phyloP scores from a whole-genome alignment of 1,140 invertebrate genomes.

The Brachionus calyciflorus region DNA sequence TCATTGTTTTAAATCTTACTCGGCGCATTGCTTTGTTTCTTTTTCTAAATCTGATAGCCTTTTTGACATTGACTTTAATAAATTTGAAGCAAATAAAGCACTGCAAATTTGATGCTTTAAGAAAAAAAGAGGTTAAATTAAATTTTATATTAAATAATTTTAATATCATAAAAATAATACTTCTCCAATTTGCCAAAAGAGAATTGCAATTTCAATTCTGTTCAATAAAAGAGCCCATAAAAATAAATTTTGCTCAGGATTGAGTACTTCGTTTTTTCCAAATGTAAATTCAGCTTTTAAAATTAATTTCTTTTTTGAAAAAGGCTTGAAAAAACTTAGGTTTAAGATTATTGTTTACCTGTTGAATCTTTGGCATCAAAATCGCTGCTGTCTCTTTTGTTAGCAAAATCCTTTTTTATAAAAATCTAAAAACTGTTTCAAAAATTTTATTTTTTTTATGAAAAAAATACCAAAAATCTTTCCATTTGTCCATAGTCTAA shows the following conservation, averaged over 20 bases:
- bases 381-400: conserved; percentile 38
- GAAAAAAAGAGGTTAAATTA: conserved; percentile 22
- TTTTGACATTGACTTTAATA: conserved; percentile 52
- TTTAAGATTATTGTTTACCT: neutral
- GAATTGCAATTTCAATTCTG: conserved; percentile 52
- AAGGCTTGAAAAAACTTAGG: neutral
- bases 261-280: conserved; percentile 49
- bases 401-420: conserved; percentile 26
- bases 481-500: conserved; percentile 35
- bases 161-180: conserved; percentile 48
- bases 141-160: neutral
- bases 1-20: conserved; percentile 48
- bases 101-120: conserved; percentile 50
- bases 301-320: neutral
- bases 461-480: conserved; percentile 36
- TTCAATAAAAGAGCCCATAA: conserved; percentile 58
- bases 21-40: conserved; percentile 48
- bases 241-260: conserved; percentile 56
- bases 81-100: conserved; percentile 52
- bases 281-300: conserved; percentile 36
- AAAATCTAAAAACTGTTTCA: neutral
- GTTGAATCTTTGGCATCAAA: conserved; percentile 32
- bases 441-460: neutral
- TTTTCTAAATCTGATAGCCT: conserved; percentile 52
- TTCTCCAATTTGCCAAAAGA: conserved; percentile 56